Percentiles rank a stretch among this genome's conserved stretches.
These are phyloP conservation scores for Erpetoichthys calabaricus DNA, from an alignment of 2,797 vertebrate species.

Conservation along the genomic window DNA sequence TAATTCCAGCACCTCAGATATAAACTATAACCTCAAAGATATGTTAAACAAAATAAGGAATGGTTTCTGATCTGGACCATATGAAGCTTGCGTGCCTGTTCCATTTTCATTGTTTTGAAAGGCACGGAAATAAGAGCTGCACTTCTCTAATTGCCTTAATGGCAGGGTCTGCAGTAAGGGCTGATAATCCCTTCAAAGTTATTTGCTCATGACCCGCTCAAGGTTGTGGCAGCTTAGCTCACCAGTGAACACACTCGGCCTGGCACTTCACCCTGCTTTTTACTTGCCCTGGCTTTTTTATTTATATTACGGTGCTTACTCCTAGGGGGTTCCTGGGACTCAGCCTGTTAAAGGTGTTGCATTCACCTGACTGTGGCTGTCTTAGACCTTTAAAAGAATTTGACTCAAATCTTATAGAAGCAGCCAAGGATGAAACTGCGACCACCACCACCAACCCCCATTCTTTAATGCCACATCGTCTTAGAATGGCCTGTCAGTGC, in stretches of 20 bases:
- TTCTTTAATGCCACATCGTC: slow-evolving; percentile 3
- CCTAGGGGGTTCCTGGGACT: too few species aligned
- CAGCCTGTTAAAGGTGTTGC: neutral
- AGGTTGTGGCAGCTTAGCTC: too few species aligned
- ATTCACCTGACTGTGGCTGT: slow-evolving; percentile 9
- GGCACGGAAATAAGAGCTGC: neutral
- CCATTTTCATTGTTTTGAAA: too few species aligned
- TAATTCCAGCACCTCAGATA: too few species aligned
- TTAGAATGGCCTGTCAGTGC: neutral
- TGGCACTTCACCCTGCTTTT: too few species aligned
- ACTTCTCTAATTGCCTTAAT: slow-evolving; percentile 6
- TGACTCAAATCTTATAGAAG: slow-evolving; percentile 21
- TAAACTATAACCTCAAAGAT: too few species aligned
- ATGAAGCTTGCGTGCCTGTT: too few species aligned
- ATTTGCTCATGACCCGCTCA: neutral
- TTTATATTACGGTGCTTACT: too few species aligned
- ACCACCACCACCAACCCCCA: neutral
- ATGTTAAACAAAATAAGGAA: too few species aligned
- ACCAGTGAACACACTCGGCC: too few species aligned
- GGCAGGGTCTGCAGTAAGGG: slow-evolving; percentile 1
- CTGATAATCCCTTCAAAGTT: neutral
- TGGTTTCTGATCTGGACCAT: too few species aligned
- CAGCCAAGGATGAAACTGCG: slow-evolving; percentile 17
- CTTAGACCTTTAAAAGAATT: slow-evolving; percentile 16
- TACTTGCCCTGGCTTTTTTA: too few species aligned